These are phyloP conservation scores for Capitulum mitella DNA, from an alignment of 2,888 invertebrate genomes.

Conservation along the genomic window DNA sequence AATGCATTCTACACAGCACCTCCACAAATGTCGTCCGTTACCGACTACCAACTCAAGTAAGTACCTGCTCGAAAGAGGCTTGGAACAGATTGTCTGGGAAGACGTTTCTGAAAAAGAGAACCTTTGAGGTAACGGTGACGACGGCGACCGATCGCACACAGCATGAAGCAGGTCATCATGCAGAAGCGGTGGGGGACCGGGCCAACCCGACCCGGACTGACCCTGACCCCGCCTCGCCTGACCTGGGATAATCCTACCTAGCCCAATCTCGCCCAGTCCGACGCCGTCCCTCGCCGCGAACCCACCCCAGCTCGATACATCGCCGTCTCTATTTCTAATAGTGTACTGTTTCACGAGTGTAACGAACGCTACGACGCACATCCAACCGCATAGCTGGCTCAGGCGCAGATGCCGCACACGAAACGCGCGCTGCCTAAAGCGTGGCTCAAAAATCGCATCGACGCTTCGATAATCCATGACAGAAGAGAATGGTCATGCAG, in stretches of 20 bases:
- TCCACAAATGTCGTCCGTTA: neutral
- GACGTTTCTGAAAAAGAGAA: slow-evolving; percentile 64
- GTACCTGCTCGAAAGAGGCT: slow-evolving; percentile 74
- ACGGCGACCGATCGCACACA: neutral
- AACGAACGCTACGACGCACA: too few relatives aligned
- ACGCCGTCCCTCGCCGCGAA: too few relatives aligned
- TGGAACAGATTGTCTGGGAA: slow-evolving; percentile 87
- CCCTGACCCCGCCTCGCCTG: neutral
- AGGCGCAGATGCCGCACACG: too few relatives aligned
- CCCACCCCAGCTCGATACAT: neutral
- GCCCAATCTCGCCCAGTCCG: neutral
- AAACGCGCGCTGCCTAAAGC: too few relatives aligned
- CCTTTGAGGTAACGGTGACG: neutral
- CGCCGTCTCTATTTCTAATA: too few relatives aligned
- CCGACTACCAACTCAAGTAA: slow-evolving; percentile 30
- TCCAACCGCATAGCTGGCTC: too few relatives aligned
- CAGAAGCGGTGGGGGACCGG: neutral
- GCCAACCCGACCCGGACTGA: neutral
- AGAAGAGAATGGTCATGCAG: too few relatives aligned
- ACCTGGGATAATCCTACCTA: too few relatives aligned
- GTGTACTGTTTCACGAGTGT: too few relatives aligned
- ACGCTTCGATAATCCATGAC: too few relatives aligned
- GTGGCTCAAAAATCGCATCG: too few relatives aligned
- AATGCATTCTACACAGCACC: too few relatives aligned
- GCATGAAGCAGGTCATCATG: neutral